Percentiles rank a stretch among this genome's conserved stretches.
Evolutionary conservation across 1,140 invertebrate species (phyloP).

Genomic region (Probaryconus sp.): DNA sequence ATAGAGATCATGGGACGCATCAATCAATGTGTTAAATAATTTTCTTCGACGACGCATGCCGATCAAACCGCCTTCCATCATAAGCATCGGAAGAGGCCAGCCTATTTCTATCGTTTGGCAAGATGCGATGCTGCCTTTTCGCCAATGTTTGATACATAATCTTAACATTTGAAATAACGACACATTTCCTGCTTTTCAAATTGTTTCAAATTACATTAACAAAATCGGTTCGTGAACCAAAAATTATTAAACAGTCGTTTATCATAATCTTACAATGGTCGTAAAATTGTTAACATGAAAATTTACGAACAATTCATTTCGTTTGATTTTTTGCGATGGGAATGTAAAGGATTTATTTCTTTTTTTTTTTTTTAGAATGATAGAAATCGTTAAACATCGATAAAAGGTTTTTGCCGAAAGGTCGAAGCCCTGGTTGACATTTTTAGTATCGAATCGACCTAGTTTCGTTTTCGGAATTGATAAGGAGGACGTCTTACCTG

Average conservation of each 20-base stretch:
- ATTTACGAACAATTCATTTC: background rate
- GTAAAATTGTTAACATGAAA: too few relatives aligned
- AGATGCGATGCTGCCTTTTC: slow-evolving; percentile 39
- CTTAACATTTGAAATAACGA: slow-evolving; percentile 32
- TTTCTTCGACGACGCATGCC: slow-evolving; percentile 10
- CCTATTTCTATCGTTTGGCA: slow-evolving; percentile 52
- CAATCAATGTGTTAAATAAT: slow-evolving; percentile 3
- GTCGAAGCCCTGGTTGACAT: slow-evolving; percentile 1
- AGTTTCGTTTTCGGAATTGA: slow-evolving; percentile 18
- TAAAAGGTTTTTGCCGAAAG: background rate
- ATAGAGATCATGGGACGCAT: slow-evolving; percentile 2
- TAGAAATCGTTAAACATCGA: background rate
- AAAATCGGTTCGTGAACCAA: background rate
- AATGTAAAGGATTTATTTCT: background rate
- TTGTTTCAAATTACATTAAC: background rate
- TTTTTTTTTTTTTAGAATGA: background rate
- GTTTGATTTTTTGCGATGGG: background rate
- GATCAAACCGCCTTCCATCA: slow-evolving; percentile 23
- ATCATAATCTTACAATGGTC: too few relatives aligned
- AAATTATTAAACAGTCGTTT: too few relatives aligned
- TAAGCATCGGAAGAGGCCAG: slow-evolving; percentile 29
- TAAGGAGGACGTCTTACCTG: slow-evolving; percentile 66
- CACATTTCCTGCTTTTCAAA: slow-evolving; percentile 8
- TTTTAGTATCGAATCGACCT: slow-evolving; percentile 19
- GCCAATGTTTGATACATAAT: slow-evolving; percentile 40